Evolutionary conservation across 2,113 vertebrate species (phyloP).

Genomic region (Crypturellus undulatus): DNA sequence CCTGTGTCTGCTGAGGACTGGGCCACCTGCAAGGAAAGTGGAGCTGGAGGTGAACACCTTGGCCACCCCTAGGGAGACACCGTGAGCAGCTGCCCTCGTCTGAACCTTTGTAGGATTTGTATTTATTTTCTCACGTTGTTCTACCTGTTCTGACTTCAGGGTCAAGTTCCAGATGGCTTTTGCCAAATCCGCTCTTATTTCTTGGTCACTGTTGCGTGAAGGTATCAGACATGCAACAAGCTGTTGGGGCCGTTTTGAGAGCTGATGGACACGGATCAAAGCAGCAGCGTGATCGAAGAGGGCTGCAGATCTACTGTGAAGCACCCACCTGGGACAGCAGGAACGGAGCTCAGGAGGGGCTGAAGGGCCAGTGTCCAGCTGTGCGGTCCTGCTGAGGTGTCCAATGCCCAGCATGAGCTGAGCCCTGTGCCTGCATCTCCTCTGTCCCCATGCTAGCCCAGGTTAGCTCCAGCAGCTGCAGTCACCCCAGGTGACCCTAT

Average conservation of each 20-base stretch:
- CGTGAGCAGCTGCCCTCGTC: neutral
- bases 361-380: neutral
- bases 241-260: neutral
- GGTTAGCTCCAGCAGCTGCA: accelerated
- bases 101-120: neutral
- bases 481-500: accelerated
- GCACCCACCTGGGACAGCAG: neutral
- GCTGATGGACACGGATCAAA: neutral
- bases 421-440: accelerated
- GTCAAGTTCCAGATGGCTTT: neutral
- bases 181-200: neutral
- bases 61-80: neutral
- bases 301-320: neutral
- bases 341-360: neutral
- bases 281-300: neutral
- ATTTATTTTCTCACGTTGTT: neutral
- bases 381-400: neutral
- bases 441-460: neutral
- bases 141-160: neutral
- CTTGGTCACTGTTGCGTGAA: neutral
- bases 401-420: neutral
- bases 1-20: neutral
- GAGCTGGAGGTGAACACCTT: neutral
- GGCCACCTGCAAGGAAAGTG: neutral
- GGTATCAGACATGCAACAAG: neutral